Evolutionary conservation across 2,888 invertebrate genomes (phyloP).

Genomic region (Entomobrya proxima): DNA sequence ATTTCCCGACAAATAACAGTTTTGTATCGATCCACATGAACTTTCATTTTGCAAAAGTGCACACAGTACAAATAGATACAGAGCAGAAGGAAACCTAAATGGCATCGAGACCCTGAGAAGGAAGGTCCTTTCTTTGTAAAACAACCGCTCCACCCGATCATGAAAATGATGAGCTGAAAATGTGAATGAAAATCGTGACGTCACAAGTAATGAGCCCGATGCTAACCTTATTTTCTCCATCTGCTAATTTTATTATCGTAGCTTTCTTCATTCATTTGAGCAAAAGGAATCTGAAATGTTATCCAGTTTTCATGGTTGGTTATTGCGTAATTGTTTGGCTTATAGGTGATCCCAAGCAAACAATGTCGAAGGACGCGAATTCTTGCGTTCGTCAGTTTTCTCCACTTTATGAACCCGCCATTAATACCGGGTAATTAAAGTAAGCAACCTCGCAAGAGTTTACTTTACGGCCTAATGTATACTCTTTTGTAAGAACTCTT

Average conservation of each 20-base stretch:
- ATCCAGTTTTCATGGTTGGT: background rate
- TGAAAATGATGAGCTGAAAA: background rate
- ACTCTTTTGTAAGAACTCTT: background rate
- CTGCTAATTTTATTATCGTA: background rate
- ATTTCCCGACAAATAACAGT: background rate
- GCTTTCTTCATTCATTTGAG: background rate
- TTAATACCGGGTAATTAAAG: too few relatives aligned
- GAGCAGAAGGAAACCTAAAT: constrained; percentile 8
- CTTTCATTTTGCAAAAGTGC: background rate
- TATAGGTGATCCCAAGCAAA: background rate
- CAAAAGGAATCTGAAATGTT: background rate
- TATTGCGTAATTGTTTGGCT: background rate
- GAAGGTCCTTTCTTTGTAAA: background rate
- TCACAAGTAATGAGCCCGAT: constrained; percentile 23
- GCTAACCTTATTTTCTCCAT: constrained; percentile 8
- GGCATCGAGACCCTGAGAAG: constrained; percentile 39
- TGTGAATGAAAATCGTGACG: constrained; percentile 41
- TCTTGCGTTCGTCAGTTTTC: background rate
- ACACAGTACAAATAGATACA: background rate
- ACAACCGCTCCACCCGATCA: background rate
- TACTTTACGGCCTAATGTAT: background rate
- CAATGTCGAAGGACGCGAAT: constrained; percentile 9
- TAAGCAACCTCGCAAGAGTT: too few relatives aligned
- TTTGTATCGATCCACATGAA: constrained; percentile 22
- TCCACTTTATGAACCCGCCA: too few relatives aligned